Evolutionary conservation across 2,113 vertebrate genomes (phyloP), one percentile per base, ranked within the genome.

Genomic region (Serilophus lunatus): DNA sequence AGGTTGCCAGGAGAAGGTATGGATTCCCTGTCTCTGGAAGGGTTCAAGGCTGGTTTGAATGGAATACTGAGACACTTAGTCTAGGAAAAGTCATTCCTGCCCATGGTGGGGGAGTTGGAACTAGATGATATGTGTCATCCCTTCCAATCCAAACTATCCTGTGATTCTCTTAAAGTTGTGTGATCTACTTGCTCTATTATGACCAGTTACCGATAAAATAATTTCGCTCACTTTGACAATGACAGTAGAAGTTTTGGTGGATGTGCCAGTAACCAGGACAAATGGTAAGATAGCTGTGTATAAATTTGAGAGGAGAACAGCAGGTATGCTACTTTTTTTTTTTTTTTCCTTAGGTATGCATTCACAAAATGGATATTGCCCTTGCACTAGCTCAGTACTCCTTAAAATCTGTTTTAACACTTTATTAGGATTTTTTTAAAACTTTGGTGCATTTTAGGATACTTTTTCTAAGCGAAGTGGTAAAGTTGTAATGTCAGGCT

Each of bases 161-260:
- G 23, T 59, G 33, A 50, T 33, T 54, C 20, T 66, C 31, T 35
- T 54, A 29, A 4, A 74, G 18, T 15, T 78, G 18, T 2, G 54
- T 18, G 51, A 82, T 38, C 20, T 18, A 3, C 33, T 53, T 51
- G 2, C 11, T 88, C 38, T 26, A 9, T 5, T 44, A 28, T 2
- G 1, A 38, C 2, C 38, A 47, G 14, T 26, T 18, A 47, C 10
- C 1, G 0, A 18, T 1, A 63, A 23, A 51, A 83, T n/a, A 7
- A 47, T 18, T 87, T 63, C 5, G 42, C 1, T 18, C 10, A 25
- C 12, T 71, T 72, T 50, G 44, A 5, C 40, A 79, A 3, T 6
- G 44, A 45, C 1, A 1, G 16, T 8, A 71, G 40, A 8, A 38
- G 17, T 33, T 85, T 31, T 35, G 29, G 26, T 49, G 12, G 40